These are phyloP conservation scores for Drosophila vallismaia DNA, from an alignment of 2,888 invertebrate species.

Conservation along the genomic window DNA sequence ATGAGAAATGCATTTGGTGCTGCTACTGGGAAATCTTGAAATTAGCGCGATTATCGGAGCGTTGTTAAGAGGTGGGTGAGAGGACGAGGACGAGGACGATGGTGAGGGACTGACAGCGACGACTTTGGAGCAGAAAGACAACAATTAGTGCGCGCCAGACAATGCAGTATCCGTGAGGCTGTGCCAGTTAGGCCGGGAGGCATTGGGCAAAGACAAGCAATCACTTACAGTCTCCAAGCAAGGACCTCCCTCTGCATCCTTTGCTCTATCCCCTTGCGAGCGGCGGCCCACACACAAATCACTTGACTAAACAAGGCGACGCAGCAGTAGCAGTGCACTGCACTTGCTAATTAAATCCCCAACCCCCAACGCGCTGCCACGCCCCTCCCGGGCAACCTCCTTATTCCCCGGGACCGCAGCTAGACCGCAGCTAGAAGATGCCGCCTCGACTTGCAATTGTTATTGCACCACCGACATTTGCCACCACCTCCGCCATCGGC, in stretches of 20 bases:
- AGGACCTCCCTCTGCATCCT: slow-evolving; percentile 12
- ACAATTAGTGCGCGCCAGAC: slow-evolving; percentile 54
- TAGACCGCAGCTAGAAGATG: slow-evolving; percentile 60
- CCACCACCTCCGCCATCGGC: slow-evolving; percentile 43
- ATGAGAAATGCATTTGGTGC: slow-evolving; percentile 70
- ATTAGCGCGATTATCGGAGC: slow-evolving; percentile 83
- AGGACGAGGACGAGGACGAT: neutral
- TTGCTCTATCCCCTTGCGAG: slow-evolving; percentile 34
- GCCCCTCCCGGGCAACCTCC: neutral
- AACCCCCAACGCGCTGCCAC: slow-evolving; percentile 52
- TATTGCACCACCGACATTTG: slow-evolving; percentile 41
- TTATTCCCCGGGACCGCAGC: slow-evolving; percentile 4
- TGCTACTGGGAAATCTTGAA: slow-evolving; percentile 83
- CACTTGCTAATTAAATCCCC: slow-evolving; percentile 83
- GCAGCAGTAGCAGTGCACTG: slow-evolving; percentile 63
- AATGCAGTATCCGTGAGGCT: slow-evolving; percentile 36
- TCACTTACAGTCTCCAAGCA: slow-evolving; percentile 66
- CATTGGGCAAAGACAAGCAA: slow-evolving; percentile 75
- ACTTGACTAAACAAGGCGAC: slow-evolving; percentile 78
- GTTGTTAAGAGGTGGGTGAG: slow-evolving; percentile 63
- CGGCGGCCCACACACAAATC: slow-evolving; percentile 65
- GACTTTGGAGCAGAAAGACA: slow-evolving; percentile 44
- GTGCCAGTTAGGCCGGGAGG: slow-evolving; percentile 30
- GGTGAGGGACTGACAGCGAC: slow-evolving; percentile 13
- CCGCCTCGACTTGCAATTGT: slow-evolving; percentile 66